Percentiles rank a stretch among this genome's conserved stretches.
phyloP scores from a whole-genome alignment of 2,113 vertebrate genomes.

The Anolis carolinensis region DNA sequence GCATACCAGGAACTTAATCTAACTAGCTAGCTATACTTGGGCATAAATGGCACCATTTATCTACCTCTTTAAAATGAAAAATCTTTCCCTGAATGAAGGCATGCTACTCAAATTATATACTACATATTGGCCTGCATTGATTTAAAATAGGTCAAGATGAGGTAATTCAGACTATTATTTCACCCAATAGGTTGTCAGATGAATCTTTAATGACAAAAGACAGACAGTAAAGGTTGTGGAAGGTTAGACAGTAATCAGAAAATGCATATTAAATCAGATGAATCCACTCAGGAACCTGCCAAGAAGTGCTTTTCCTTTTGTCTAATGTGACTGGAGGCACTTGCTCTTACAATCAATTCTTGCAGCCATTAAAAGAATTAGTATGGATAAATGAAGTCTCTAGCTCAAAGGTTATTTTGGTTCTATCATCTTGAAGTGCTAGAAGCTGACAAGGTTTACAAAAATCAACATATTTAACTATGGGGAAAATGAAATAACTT shows the following conservation, averaged over 20 bases:
- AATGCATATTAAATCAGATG: slow-evolving; percentile 75
- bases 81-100: slow-evolving; percentile 28
- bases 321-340: slow-evolving; percentile 51
- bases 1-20: slow-evolving; percentile 13
- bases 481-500: slow-evolving; percentile 38
- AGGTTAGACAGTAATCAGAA: slow-evolving; percentile 77
- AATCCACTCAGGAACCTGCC: slow-evolving; percentile 66
- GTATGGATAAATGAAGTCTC: slow-evolving; percentile 57
- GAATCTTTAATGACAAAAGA: slow-evolving; percentile 75
- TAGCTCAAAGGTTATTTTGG: slow-evolving; percentile 60
- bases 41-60: slow-evolving; percentile 24
- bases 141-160: slow-evolving; percentile 68
- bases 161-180: slow-evolving; percentile 70
- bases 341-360: slow-evolving; percentile 71
- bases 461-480: slow-evolving; percentile 39
- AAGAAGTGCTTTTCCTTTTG: slow-evolving; percentile 65
- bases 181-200: slow-evolving; percentile 66
- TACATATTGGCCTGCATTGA: slow-evolving; percentile 25
- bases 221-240: slow-evolving; percentile 73
- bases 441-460: slow-evolving; percentile 46
- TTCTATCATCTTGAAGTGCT: slow-evolving; percentile 50
- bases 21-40: slow-evolving; percentile 29
- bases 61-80: neutral
- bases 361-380: slow-evolving; percentile 69
- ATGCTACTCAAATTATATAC: slow-evolving; percentile 30